Evolutionary conservation across 1,140 invertebrate species (phyloP), one percentile per base, ranked within the genome.

Genomic region (Hormaphis cornu): DNA sequence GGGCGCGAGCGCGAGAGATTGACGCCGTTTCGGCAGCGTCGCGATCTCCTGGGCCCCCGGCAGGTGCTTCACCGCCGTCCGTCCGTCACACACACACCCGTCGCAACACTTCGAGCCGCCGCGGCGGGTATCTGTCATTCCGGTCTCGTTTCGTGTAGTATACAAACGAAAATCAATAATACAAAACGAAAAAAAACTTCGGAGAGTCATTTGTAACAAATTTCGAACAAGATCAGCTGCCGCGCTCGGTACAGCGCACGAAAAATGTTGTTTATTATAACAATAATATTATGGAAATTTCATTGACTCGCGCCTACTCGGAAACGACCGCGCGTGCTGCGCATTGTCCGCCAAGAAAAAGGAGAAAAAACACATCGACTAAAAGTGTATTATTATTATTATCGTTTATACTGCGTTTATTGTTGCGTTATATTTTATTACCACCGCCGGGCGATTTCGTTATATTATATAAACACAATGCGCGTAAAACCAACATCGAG

Each of bases 121-220:
- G n/a, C n/a, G n/a, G n/a, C n/a, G n/a, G n/a, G n/a, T n/a, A n/a
- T n/a, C n/a, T n/a, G 4, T 42, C n/a, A 2, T 42, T 42, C 3
- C n/a, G 2, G 16, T 2, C 6, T n/a, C 10, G 16, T 2, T 42
- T 42, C n/a, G 1, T n/a, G 16, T 56, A n/a, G n/a, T 35, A 16
- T 30, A 7, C 16, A 12, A n/a, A 28, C 28, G 8, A 48, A 53
- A 53, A 53, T 18, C 52, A 30, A 33, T n/a, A n/a, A n/a, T n/a
- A 53, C n/a, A 53, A 53, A 53, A 53, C 28, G 26, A 3, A 22
- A 26, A 33, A 28, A 9, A 54, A 12, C 50, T n/a, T 48, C 59
- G 59, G 37, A 63, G 48, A 63, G 59, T 63, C 59, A 63, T 63
- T 63, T 63, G 59, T 63, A 63, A 63, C 59, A 48, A 63, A 63